A percentile compares a stretch with the other conserved stretches of the same genome.
These are phyloP conservation scores for Drosophila sturtevanti DNA, from an alignment of 1,140 invertebrate species.

Conservation along the genomic window DNA sequence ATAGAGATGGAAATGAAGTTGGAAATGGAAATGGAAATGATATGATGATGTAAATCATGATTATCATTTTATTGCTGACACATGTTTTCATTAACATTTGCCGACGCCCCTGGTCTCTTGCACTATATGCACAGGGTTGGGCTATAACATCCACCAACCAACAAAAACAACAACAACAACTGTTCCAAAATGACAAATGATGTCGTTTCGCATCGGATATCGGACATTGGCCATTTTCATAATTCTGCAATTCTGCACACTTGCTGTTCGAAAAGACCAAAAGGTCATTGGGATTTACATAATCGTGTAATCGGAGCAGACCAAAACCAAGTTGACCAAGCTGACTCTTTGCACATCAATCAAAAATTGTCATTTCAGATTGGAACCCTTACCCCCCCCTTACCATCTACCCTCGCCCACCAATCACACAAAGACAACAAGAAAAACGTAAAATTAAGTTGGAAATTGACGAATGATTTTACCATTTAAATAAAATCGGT, in stretches of 20 bases:
- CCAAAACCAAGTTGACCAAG: constrained; percentile 2
- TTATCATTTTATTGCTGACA: constrained; percentile 63
- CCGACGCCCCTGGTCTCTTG: not conserved
- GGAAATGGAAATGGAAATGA: constrained; percentile 24
- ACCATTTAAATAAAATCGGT: not conserved
- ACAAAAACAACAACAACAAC: not conserved
- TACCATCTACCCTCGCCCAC: not conserved
- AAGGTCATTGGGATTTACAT: constrained; percentile 52
- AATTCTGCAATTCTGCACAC: constrained; percentile 60
- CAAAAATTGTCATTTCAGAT: constrained; percentile 19
- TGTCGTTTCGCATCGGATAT: constrained; percentile 26
- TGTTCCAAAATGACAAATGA: constrained; percentile 49
- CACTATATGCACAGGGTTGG: constrained; percentile 1
- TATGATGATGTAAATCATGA: constrained; percentile 58
- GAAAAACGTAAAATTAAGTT: not conserved
- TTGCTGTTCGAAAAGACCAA: constrained; percentile 38
- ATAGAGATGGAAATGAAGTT: not conserved
- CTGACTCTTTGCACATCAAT: constrained; percentile 39
- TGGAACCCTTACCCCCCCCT: too few species aligned
- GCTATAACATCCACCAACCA: constrained; percentile 26
- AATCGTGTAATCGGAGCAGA: constrained; percentile 27
- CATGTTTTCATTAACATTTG: constrained; percentile 57
- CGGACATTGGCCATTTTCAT: constrained; percentile 47
- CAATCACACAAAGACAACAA: not conserved
- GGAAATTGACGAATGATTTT: not conserved